Base-by-base conservation (phyloP, 2,888 invertebrate species). In the Galerucella calmariensis region DNA sequence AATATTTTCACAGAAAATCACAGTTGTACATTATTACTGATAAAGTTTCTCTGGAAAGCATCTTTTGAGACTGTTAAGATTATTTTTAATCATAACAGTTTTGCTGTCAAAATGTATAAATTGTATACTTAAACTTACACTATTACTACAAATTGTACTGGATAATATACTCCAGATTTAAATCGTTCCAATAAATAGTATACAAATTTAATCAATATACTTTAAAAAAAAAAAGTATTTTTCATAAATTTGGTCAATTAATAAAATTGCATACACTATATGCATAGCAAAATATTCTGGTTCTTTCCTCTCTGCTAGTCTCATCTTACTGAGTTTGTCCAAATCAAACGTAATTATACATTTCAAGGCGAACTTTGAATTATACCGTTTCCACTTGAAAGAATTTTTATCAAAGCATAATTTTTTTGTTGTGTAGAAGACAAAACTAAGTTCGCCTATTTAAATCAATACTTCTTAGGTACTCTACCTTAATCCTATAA, bases 1-100 rank as follows among this genome's bases (percentile, higher is more conserved):
- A 77, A 80, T 82, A 80, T 83, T 80, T 82, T 82, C 82, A 82
- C 82, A 81, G 80, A 82, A 83, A 83, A 83, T 83, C 83, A 83
- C 83, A 83, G 83, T 82, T 83, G 81, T 82, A 82, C 80, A 82
- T 81, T 81, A 81, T 80, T 79, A 79, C 78, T 78, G 77, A 79
- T 79, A 79, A 79, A 65, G 24, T 62, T 59, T 65, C 65, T 63
- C 56, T 53, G 65, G 65, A 63, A 70, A 56, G 70, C 65, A 70
- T 9, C 48, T 70, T 44, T 44, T 24, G 48, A 56, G 4, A 56
- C 56, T 56, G 56, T 51, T 5, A 51, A n/a, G 51, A n/a, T 51
- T 16, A 51, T 51, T 51, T 51, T 41, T 41, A 41, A 41, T 41
- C 35, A 0, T n/a, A 41, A 41, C 35, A 41, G 35, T 41, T 41